A percentile compares a stretch with the other conserved stretches of the same genome.
phyloP scores from a whole-genome alignment of 1,140 invertebrate genomes.

The Anoplolepis gracilipes region DNA sequence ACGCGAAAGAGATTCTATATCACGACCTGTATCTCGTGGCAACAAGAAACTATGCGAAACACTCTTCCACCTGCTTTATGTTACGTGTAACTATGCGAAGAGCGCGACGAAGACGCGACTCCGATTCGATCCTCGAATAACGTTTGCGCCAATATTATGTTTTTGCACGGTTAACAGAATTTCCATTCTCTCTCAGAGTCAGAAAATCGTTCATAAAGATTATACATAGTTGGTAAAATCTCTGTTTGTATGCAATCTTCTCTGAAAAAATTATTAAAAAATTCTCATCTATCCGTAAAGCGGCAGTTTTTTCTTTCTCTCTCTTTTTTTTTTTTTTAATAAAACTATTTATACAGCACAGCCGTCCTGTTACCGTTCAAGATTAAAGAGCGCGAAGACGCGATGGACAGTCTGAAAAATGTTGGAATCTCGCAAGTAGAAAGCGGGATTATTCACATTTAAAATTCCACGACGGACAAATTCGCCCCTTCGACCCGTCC shows the following conservation, averaged over 20 bases:
- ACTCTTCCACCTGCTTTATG: slow-evolving; percentile 58
- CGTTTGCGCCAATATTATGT: slow-evolving; percentile 27
- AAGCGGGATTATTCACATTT: slow-evolving; percentile 46
- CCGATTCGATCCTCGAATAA: slow-evolving; percentile 41
- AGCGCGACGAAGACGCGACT: slow-evolving; percentile 50
- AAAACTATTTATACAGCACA: slow-evolving; percentile 36
- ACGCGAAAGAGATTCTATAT: slow-evolving; percentile 59
- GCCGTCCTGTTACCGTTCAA: slow-evolving; percentile 1
- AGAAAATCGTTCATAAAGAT: slow-evolving; percentile 2
- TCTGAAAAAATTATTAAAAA: background rate
- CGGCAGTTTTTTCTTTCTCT: background rate
- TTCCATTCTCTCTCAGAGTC: background rate
- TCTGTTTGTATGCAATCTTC: background rate
- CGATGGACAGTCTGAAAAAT: slow-evolving; percentile 56
- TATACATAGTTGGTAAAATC: background rate
- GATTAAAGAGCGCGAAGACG: slow-evolving; percentile 46
- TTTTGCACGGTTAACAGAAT: background rate
- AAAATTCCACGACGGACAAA: slow-evolving; percentile 51
- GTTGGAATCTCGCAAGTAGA: slow-evolving; percentile 50
- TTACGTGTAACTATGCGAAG: slow-evolving; percentile 57
- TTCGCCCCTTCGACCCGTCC: slow-evolving; percentile 41
- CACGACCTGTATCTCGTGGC: slow-evolving; percentile 44
- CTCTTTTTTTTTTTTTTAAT: background rate
- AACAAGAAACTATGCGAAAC: slow-evolving; percentile 61
- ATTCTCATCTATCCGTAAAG: slow-evolving; percentile 1